These are phyloP conservation scores for Sceliomorpha sp. DNA, from an alignment of 2,888 invertebrate genomes.

Conservation along the genomic window DNA sequence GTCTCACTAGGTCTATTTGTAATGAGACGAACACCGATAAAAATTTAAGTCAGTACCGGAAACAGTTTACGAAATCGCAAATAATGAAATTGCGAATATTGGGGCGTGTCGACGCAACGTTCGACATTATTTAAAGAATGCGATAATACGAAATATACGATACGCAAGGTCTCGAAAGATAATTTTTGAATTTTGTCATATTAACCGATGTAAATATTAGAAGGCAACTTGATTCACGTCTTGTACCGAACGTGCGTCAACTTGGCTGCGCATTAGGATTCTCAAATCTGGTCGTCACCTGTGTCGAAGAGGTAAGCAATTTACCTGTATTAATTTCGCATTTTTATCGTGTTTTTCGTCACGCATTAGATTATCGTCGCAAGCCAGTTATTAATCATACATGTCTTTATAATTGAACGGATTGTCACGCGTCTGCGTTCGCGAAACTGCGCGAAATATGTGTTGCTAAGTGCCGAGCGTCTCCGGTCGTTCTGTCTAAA, in stretches of 20 bases:
- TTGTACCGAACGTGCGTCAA: conserved; percentile 34
- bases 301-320: conserved; percentile 82
- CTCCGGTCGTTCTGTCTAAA: conserved; percentile 41
- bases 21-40: conserved; percentile 41
- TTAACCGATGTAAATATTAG: conserved; percentile 44
- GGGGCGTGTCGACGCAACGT: background rate
- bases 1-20: conserved; percentile 48
- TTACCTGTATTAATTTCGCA: conserved; percentile 63
- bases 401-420: conserved; percentile 25
- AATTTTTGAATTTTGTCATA: background rate
- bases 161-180: background rate
- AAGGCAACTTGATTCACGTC: conserved; percentile 42
- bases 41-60: conserved; percentile 49
- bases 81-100: conserved; percentile 1
- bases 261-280: conserved; percentile 74
- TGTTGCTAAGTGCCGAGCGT: conserved; percentile 42
- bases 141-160: background rate
- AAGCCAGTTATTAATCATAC: conserved; percentile 12
- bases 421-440: conserved; percentile 64
- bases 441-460: conserved; percentile 33
- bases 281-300: conserved; percentile 82
- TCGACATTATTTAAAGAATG: background rate
- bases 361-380: conserved; percentile 1
- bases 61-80: conserved; percentile 16
- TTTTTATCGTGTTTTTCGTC: conserved; percentile 42